Conservation (phyloP, 2,888 invertebrate species). For the Hanleya hanleyi region DNA sequence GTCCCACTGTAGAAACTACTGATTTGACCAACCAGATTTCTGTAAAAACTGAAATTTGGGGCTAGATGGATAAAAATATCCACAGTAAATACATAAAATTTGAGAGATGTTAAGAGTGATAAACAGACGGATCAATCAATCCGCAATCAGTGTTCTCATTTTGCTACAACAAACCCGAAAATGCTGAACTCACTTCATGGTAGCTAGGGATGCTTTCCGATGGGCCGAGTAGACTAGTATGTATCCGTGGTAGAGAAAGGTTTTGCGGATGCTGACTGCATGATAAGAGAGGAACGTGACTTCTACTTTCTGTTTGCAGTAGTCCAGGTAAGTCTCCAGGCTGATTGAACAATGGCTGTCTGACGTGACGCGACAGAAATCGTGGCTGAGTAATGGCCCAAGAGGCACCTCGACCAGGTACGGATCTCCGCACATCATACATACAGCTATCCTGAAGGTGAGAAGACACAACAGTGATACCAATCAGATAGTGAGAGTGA, state of each 20-base stretch:
- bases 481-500: too few species aligned
- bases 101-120: too few species aligned
- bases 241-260: constrained; percentile 94
- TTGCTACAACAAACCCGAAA: background rate
- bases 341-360: constrained; percentile 86
- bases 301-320: constrained; percentile 82
- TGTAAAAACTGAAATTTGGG: too few species aligned
- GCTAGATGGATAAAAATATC: too few species aligned
- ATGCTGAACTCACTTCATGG: constrained; percentile 82
- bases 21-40: too few species aligned
- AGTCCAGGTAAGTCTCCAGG: constrained; percentile 92
- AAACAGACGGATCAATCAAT: too few species aligned
- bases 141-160: too few species aligned
- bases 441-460: constrained; percentile 80
- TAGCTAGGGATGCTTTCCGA: constrained; percentile 93
- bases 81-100: too few species aligned
- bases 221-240: constrained; percentile 96
- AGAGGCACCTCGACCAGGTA: constrained; percentile 92
- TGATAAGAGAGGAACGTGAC: constrained; percentile 96
- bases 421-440: constrained; percentile 97
- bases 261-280: constrained; percentile 87
- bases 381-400: constrained; percentile 89
- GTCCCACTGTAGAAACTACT: too few species aligned
- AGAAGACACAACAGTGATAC: too few species aligned
- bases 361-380: constrained; percentile 88